Evolutionary conservation across 1,140 invertebrate genomes (phyloP), one percentile per base, ranked within the genome.

Genomic region (Drosophila melanogaster): DNA sequence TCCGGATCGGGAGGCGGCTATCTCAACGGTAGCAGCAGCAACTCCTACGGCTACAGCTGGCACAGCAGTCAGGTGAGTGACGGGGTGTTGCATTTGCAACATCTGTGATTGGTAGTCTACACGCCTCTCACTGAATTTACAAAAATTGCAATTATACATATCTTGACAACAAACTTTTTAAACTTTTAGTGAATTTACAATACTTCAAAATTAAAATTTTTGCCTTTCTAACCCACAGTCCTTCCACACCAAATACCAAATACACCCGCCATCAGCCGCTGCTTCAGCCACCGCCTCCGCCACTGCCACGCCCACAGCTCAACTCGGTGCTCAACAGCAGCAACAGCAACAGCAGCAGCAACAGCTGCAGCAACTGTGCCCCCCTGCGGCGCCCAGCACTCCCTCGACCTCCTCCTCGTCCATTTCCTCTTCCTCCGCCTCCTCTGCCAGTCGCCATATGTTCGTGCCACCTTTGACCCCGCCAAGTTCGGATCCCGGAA

Each of bases 401-500:
- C 83, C 84, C 38, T 90, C 84, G 7, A 65, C 85, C 50, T 89
- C 66, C n/a, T 81, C 81, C 67, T 74, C 79, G 33, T 87, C 84
- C 72, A 85, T 51, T 75, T 91, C 79, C 64, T 81, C 83, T 10
- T 76, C 70, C 11, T 64, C 60, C 26, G 58, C 69, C 58, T 79
- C 86, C 38, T 75, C 57, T 7, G 71, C 78, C 26, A 79, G 81
- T 60, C 93, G 94, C 72, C 93, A 96, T 46, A 95, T 96, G 93
- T 96, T 96, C 91, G 80, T 96, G 87, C 95, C 96, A 15, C 96
- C 96, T 11, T 92, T 96, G 58, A 97, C 96, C 43, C 96, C 96
- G 15, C 96, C 96, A 50, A 96, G 95, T 77, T 97, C 96, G 5
- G 96, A 97, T 86, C 96, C 96, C 17, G 96, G 96, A 37, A 96